Percentiles rank a stretch among this genome's conserved stretches.
Conservation (phyloP, 2,888 invertebrate species). For the Zaprionus bogoriensis region DNA sequence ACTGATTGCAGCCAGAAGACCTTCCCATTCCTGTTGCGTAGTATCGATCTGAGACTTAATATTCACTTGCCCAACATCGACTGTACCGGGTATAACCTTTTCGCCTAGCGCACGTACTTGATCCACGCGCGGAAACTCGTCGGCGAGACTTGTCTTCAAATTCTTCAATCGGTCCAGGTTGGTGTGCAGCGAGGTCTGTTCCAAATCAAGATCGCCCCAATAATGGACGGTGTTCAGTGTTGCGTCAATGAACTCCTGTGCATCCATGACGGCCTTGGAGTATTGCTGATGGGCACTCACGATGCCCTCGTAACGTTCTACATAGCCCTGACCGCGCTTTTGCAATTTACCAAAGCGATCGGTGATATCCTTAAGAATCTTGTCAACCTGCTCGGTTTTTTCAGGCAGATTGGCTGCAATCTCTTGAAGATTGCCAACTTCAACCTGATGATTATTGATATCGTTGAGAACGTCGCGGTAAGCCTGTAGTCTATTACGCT, state of each 20-base stretch:
- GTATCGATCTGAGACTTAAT: slow-evolving; percentile 94
- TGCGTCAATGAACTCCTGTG: slow-evolving; percentile 93
- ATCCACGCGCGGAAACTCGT: slow-evolving; percentile 92
- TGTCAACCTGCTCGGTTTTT: slow-evolving; percentile 88
- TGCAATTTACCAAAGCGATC: slow-evolving; percentile 89
- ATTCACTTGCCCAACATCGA: slow-evolving; percentile 91
- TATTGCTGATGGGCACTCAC: slow-evolving; percentile 95
- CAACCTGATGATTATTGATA: slow-evolving; percentile 92
- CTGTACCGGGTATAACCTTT: slow-evolving; percentile 93
- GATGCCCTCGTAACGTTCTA: slow-evolving; percentile 93
- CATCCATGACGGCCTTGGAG: slow-evolving; percentile 92
- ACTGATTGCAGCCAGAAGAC: slow-evolving; percentile 89
- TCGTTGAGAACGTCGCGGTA: slow-evolving; percentile 93
- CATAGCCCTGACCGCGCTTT: slow-evolving; percentile 88
- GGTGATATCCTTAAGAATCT: slow-evolving; percentile 87
- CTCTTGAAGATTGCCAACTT: slow-evolving; percentile 90
- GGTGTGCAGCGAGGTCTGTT: slow-evolving; percentile 92
- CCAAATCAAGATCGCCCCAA: slow-evolving; percentile 92
- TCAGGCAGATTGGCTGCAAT: slow-evolving; percentile 92
- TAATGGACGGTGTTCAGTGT: slow-evolving; percentile 91
- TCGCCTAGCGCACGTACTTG: slow-evolving; percentile 92
- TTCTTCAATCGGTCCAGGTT: slow-evolving; percentile 93
- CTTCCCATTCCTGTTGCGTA: slow-evolving; percentile 95
- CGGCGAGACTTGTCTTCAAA: slow-evolving; percentile 89
- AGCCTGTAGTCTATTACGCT: slow-evolving; percentile 92